Conservation (phyloP, 2,888 invertebrate species). For the Cerastis rubricosa region DNA sequence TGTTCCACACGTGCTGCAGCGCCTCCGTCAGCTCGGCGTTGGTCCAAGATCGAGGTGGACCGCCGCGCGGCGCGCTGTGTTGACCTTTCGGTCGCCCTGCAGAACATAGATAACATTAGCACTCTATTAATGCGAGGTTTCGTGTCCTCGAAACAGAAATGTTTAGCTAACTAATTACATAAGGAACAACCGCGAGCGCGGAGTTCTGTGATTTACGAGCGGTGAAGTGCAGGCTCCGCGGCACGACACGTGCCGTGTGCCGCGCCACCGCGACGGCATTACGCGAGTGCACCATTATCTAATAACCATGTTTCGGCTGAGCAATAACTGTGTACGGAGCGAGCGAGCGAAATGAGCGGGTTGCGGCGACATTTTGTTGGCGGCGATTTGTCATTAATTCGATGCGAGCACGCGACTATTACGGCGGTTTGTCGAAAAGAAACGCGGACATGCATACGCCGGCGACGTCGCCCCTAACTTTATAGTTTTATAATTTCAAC, state of each 20-base stretch:
- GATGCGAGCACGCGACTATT: slow-evolving; percentile 88
- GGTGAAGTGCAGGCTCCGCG: slow-evolving; percentile 76
- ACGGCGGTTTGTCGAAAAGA: slow-evolving; percentile 87
- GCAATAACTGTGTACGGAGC: slow-evolving; percentile 79
- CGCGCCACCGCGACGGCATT: slow-evolving; percentile 77
- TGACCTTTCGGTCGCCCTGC: slow-evolving; percentile 96
- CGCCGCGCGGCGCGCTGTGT: slow-evolving; percentile 97
- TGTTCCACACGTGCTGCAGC: slow-evolving; percentile 98
- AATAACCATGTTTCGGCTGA: slow-evolving; percentile 86
- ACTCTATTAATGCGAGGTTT: slow-evolving; percentile 62
- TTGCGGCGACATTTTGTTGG: slow-evolving; percentile 85
- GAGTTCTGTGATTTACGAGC: slow-evolving; percentile 84
- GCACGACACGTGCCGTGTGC: slow-evolving; percentile 88
- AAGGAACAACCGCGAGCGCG: slow-evolving; percentile 71
- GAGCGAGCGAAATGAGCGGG: slow-evolving; percentile 86
- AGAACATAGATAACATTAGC: slow-evolving; percentile 62
- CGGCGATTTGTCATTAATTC: slow-evolving; percentile 88
- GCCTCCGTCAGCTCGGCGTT: slow-evolving; percentile 97
- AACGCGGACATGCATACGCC: slow-evolving; percentile 85
- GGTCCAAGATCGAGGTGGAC: slow-evolving; percentile 97
- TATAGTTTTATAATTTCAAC: slow-evolving; percentile 88
- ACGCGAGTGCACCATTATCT: slow-evolving; percentile 87
- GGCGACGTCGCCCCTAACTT: slow-evolving; percentile 87
- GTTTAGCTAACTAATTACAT: slow-evolving; percentile 83
- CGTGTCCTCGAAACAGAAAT: slow-evolving; percentile 75